These are phyloP conservation scores for Tipula helvola DNA, from an alignment of 2,888 invertebrate species.

Conservation along the genomic window DNA sequence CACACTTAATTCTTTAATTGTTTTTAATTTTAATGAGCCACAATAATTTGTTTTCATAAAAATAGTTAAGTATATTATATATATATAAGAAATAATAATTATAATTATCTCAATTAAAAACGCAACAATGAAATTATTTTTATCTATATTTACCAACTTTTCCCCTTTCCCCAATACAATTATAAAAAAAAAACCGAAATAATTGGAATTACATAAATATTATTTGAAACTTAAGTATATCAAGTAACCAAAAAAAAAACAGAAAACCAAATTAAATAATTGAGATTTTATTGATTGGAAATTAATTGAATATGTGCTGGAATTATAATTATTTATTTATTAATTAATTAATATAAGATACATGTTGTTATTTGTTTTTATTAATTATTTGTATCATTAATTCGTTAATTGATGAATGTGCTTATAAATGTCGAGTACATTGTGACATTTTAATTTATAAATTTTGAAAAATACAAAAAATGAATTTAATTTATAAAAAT, in stretches of 20 bases:
- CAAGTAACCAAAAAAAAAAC: background rate
- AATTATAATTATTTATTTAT: background rate
- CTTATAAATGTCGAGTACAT: too few relatives aligned
- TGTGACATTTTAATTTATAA: too few relatives aligned
- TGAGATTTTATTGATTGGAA: background rate
- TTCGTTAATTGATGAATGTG: background rate
- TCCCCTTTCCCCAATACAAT: background rate
- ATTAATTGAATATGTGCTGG: background rate
- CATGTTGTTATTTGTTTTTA: background rate
- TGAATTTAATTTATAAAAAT: background rate
- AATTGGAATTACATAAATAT: background rate
- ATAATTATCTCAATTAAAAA: background rate
- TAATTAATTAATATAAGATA: background rate
- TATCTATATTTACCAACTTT: background rate
- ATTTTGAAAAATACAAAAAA: too few relatives aligned
- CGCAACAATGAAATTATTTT: background rate
- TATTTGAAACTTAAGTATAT: background rate
- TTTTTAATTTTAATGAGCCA: background rate
- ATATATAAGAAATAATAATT: background rate
- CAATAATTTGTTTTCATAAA: background rate
- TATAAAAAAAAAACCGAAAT: background rate
- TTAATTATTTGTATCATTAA: background rate
- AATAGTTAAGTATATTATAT: background rate
- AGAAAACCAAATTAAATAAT: background rate
- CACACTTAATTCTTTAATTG: background rate